Evolutionary conservation across 2,113 vertebrate species (phyloP).

Genomic region (Pristiophorus japonicus): DNA sequence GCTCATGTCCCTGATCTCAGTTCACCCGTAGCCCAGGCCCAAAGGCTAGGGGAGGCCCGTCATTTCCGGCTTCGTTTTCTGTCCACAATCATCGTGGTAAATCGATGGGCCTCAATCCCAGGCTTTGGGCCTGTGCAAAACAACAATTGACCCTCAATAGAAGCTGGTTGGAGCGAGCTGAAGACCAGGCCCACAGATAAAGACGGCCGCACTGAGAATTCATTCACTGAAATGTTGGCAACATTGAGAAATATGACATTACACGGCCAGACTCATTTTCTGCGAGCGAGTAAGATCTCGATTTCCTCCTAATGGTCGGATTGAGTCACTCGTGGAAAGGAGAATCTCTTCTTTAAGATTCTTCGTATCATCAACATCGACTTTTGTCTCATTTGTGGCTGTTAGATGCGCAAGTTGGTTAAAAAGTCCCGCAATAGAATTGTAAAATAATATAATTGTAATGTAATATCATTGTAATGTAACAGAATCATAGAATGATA

Average conservation of each 20-base stretch:
- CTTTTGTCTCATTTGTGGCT: neutral
- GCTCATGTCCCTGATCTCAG: neutral
- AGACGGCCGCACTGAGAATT: neutral
- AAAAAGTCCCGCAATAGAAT: neutral
- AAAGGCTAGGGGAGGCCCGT: neutral
- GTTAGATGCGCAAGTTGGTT: neutral
- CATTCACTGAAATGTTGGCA: neutral
- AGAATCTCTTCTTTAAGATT: neutral
- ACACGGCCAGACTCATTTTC: neutral
- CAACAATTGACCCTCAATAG: neutral
- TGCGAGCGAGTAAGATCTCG: neutral
- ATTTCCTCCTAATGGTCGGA: neutral
- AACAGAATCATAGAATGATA: neutral
- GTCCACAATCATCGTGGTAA: neutral
- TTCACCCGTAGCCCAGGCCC: neutral
- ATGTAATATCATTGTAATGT: too few species aligned
- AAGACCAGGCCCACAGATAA: neutral
- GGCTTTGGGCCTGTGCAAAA: neutral
- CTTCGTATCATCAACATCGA: neutral
- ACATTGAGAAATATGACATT: neutral
- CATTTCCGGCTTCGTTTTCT: neutral
- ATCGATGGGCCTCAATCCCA: neutral
- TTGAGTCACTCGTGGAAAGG: neutral
- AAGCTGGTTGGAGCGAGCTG: neutral
- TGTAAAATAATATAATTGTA: neutral